phyloP scores from a whole-genome alignment of 1,140 invertebrate genomes.

The Mactra quadrangularis region DNA sequence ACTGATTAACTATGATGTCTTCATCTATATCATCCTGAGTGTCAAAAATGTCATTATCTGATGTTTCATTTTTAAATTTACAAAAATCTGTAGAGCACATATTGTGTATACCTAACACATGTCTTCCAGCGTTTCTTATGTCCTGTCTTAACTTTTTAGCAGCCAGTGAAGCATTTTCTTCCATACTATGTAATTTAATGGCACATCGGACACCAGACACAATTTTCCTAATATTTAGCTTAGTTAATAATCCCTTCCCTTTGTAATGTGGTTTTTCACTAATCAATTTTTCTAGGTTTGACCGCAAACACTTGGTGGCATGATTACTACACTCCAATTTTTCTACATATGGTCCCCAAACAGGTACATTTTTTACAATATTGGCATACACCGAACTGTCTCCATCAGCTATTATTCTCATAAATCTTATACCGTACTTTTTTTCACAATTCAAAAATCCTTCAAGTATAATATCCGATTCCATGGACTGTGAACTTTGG shows the following conservation, averaged over 20 bases:
- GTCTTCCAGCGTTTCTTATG: not conserved
- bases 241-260: conserved; percentile 50
- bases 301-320: conserved; percentile 78
- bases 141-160: not conserved
- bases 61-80: conserved; percentile 2
- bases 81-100: conserved; percentile 12
- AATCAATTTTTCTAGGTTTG: conserved; percentile 66
- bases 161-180: not conserved
- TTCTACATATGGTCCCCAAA: conserved; percentile 73
- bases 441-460: conserved; percentile 80
- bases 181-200: not conserved
- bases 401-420: conserved; percentile 75
- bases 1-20: no score
- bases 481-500: no score
- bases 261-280: conserved; percentile 53
- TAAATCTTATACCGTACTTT: conserved; percentile 80
- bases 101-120: not conserved
- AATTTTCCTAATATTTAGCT: conserved; percentile 43
- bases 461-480: conserved; percentile 80
- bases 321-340: conserved; percentile 80
- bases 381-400: conserved; percentile 81
- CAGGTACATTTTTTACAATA: conserved; percentile 63
- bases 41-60: no score
- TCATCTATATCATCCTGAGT: no score
- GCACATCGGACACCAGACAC: conserved; percentile 45